Evolutionary conservation across 2,113 vertebrate species (phyloP).

Genomic region (Bufo bufo): DNA sequence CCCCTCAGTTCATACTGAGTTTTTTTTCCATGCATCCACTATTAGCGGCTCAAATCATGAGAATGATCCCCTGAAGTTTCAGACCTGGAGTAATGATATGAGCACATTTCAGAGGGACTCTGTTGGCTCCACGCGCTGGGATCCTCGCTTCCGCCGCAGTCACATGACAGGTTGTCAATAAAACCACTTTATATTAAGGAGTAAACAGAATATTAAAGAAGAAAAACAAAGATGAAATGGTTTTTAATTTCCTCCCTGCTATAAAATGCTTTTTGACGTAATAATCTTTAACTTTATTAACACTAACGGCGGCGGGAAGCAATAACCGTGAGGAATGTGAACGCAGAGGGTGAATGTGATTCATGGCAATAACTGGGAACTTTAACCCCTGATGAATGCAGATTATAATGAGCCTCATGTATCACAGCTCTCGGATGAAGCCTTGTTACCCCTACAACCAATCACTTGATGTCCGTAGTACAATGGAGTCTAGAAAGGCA

Average conservation of each 20-base stretch:
- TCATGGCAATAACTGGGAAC: not conserved
- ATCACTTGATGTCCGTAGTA: too few relatives aligned
- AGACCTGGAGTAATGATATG: not conserved
- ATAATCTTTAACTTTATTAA: constrained; percentile 59
- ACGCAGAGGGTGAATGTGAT: not conserved
- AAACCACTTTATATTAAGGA: constrained; percentile 60
- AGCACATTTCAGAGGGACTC: not conserved
- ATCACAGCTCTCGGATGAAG: not conserved
- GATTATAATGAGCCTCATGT: not conserved
- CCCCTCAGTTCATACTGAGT: too few relatives aligned
- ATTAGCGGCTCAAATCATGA: not conserved
- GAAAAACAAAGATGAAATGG: constrained; percentile 61
- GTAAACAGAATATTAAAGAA: constrained; percentile 59
- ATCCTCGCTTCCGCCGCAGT: too few relatives aligned
- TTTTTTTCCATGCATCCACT: too few relatives aligned
- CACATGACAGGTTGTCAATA: not conserved
- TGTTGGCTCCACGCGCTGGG: not conserved
- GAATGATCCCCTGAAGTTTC: too few relatives aligned
- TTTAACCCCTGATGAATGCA: not conserved
- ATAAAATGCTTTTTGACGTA: constrained; percentile 59
- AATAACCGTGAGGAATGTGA: not conserved
- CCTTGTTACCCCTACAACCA: too few relatives aligned
- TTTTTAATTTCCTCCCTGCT: constrained; percentile 66
- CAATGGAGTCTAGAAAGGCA: too few relatives aligned
- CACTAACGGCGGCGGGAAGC: not conserved